These are phyloP conservation scores for Drosophila orosa DNA, from an alignment of 1,140 invertebrate genomes.

Conservation along the genomic window DNA sequence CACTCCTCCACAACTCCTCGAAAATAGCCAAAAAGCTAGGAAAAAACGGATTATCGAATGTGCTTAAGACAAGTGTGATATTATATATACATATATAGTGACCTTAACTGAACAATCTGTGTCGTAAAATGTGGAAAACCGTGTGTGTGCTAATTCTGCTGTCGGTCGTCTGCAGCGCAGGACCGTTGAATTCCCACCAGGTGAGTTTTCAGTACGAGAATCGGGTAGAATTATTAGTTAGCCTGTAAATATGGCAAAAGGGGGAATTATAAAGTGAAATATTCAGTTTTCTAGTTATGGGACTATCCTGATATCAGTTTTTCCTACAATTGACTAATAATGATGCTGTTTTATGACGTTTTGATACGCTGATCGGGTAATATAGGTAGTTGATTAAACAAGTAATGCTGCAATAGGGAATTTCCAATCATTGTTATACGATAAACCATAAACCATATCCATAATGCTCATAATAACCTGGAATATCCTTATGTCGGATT, in stretches of 20 bases:
- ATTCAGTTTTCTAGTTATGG: not conserved
- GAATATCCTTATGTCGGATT: not conserved
- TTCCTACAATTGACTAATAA: too few species aligned
- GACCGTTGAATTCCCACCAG: constrained; percentile 64
- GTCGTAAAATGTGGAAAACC: constrained; percentile 58
- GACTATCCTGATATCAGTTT: not conserved
- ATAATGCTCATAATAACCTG: too few species aligned
- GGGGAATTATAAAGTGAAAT: not conserved
- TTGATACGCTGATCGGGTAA: too few species aligned
- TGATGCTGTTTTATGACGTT: too few species aligned
- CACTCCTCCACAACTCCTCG: not conserved
- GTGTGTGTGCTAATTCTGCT: constrained; percentile 56
- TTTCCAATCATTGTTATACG: not conserved
- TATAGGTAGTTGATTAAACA: too few species aligned
- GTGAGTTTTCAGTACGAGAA: constrained; percentile 50
- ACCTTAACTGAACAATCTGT: constrained; percentile 46
- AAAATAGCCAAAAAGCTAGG: constrained; percentile 1
- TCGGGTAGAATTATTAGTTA: not conserved
- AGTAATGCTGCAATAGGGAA: not conserved
- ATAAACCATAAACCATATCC: too few species aligned
- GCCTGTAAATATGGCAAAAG: not conserved
- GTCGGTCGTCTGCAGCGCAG: constrained; percentile 62
- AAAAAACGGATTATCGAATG: constrained; percentile 26
- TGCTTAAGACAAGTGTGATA: constrained; percentile 37
- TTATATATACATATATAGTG: constrained; percentile 21